A percentile compares a stretch with the other conserved stretches of the same genome.
These are phyloP conservation scores for Petrocephalus schoutedeni DNA, from an alignment of 2,797 vertebrate genomes.

Conservation along the genomic window DNA sequence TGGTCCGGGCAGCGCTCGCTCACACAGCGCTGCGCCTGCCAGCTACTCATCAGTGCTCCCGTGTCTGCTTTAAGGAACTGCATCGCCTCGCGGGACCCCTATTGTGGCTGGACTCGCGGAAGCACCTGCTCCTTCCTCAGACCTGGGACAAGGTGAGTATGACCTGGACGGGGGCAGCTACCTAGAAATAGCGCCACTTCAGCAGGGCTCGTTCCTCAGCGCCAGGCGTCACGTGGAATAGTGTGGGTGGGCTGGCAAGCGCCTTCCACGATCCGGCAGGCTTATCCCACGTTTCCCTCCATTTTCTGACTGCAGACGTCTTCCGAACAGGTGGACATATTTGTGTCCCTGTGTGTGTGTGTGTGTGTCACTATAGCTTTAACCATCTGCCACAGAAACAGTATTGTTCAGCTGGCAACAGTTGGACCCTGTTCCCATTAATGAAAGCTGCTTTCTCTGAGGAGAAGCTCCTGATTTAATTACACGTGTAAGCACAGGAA, in stretches of 20 bases:
- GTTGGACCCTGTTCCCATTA: constrained; percentile 12
- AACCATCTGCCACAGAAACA: background rate
- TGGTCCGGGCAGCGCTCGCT: constrained; percentile 42
- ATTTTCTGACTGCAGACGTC: background rate
- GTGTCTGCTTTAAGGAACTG: constrained; percentile 71
- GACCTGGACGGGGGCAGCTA: background rate
- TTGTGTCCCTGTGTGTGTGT: background rate
- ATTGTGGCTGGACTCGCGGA: constrained; percentile 87
- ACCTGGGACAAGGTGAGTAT: constrained; percentile 75
- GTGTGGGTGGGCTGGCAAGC: background rate
- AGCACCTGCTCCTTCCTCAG: constrained; percentile 85
- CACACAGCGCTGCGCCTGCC: background rate
- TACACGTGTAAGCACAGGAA: constrained; percentile 54
- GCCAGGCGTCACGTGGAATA: background rate
- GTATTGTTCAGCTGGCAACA: background rate
- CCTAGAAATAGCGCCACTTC: background rate
- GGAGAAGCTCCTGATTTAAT: constrained; percentile 58
- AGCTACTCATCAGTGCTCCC: background rate
- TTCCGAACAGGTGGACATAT: background rate
- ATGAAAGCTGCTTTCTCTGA: constrained; percentile 49
- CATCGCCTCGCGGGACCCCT: constrained; percentile 84
- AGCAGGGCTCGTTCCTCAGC: background rate
- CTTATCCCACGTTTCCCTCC: background rate
- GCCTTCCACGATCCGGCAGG: background rate
- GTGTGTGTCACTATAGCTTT: background rate